Evolutionary conservation across 64 coral and sea anemone genomes (phyloP).

Genomic region (Platygyra sinensis): DNA sequence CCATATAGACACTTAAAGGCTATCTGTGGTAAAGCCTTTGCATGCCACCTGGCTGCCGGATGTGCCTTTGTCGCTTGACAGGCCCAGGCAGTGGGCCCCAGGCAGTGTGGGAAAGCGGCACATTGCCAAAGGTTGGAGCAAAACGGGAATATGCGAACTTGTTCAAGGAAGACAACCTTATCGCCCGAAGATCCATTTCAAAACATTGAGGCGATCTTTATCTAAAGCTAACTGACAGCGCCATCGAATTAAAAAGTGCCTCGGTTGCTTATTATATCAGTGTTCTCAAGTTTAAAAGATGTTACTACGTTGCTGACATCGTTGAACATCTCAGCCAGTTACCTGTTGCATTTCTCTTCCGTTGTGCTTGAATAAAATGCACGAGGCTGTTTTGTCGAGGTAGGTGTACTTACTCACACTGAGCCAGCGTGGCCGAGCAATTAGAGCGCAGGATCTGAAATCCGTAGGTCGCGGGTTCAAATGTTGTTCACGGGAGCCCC

Average conservation of each 20-base stretch:
- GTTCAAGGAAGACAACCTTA: conserved; percentile 40
- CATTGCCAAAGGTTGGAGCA: conserved; percentile 55
- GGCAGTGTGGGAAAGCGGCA: conserved; percentile 43
- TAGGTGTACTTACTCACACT: too few species aligned
- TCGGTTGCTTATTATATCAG: conserved; percentile 51
- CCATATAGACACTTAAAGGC: too few species aligned
- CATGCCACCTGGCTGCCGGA: conserved; percentile 28
- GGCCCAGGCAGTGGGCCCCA: too few species aligned
- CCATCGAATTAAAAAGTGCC: conserved; percentile 27
- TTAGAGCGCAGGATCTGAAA: too few species aligned
- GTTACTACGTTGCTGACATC: conserved; percentile 4
- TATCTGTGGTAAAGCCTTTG: conserved; percentile 22
- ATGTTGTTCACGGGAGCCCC: too few species aligned
- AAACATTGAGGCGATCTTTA: conserved; percentile 58
- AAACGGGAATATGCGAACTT: conserved; percentile 29
- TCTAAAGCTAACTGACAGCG: conserved; percentile 35
- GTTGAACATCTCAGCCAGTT: conserved; percentile 35
- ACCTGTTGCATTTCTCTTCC: conserved; percentile 10
- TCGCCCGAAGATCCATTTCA: conserved; percentile 45
- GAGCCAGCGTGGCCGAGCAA: too few species aligned
- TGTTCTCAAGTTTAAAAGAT: conserved; percentile 50
- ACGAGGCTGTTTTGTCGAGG: too few species aligned
- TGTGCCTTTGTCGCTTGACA: conserved; percentile 50
- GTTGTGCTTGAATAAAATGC: conserved; percentile 33
- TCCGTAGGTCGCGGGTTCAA: too few species aligned